Conservation (phyloP, 2,113 vertebrate species). For the mouse (Mus musculus) region DNA sequence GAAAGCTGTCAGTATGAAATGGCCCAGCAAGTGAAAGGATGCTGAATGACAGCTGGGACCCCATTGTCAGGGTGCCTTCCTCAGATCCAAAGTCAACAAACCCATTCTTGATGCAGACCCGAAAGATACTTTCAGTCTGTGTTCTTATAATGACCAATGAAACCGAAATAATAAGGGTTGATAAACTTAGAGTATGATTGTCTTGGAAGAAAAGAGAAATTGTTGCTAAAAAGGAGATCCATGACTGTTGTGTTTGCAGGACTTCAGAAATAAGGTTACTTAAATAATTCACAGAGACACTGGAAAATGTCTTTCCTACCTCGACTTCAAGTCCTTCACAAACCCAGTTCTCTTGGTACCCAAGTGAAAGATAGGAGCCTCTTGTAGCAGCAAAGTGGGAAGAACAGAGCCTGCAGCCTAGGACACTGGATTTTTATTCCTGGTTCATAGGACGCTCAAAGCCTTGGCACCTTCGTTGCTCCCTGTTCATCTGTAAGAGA, state of each 20-base stretch:
- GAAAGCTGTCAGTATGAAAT: neutral
- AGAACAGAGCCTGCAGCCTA: neutral
- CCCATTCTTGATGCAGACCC: neutral
- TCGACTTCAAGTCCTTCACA: too few relatives aligned
- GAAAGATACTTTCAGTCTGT: neutral
- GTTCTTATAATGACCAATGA: neutral
- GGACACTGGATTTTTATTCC: neutral
- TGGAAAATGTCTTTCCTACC: neutral
- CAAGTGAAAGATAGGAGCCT: neutral
- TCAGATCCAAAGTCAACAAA: neutral
- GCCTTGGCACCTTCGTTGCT: neutral
- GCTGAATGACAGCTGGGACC: neutral
- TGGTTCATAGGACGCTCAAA: neutral
- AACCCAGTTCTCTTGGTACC: neutral
- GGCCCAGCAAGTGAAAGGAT: neutral
- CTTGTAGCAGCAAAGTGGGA: neutral
- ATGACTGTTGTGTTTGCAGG: neutral
- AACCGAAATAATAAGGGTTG: neutral
- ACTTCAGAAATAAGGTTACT: neutral
- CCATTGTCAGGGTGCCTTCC: neutral
- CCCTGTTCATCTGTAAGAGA: neutral
- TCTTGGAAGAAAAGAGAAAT: neutral
- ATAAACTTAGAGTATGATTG: neutral
- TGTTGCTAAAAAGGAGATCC: neutral
- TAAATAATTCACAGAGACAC: neutral